Evolutionary conservation across 1,140 invertebrate genomes (phyloP), one percentile per base, ranked within the genome.

Genomic region (Polypedilum pembai): DNA sequence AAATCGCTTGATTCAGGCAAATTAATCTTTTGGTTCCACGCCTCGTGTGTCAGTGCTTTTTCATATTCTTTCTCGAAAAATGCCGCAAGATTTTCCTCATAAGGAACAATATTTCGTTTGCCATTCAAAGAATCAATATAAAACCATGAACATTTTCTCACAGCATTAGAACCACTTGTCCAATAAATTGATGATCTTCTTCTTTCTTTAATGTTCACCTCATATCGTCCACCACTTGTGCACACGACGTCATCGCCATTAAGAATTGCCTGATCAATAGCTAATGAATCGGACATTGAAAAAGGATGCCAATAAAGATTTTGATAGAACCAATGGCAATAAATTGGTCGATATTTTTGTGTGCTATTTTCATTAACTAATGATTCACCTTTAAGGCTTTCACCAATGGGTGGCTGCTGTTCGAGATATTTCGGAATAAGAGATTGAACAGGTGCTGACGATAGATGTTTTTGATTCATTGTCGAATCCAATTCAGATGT

Each of bases 241-340:
- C 8, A 69, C 3, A 69, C 20, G 20, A 69, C 8, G 1, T 69
- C 17, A 20, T 69, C 20, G 65, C 17, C 65, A 69, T 21, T 69
- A n/a, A 21, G 8, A 20, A 69, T 21, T 8, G 65, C 65, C 18
- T 69, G 17, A 69, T 69, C 65, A 69, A 69, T 18, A 7, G 65
- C 65, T 18, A 69, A 10, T 21, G 65, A 69, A 18, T 69, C 65
- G 4, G 65, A 18, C 65, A 69, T 69, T 8, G 65, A 18, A 18
- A 69, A 69, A 18, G 65, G 65, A 69, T 69, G 65, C 65, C 65
- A 69, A 21, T 69, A 69, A 10, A 69, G 65, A 21, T 21, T 69
- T 69, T 69, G 65, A 69, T 69, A 69, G 17, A 69, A 69, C 65
- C 65, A 69, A 18, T 69, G 65, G 20, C 65, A 21, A 69, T 69